Evolutionary conservation across 2,113 vertebrate genomes (phyloP), one percentile per base, ranked within the genome.

Genomic region (Periophthalmodon schlosseri): DNA sequence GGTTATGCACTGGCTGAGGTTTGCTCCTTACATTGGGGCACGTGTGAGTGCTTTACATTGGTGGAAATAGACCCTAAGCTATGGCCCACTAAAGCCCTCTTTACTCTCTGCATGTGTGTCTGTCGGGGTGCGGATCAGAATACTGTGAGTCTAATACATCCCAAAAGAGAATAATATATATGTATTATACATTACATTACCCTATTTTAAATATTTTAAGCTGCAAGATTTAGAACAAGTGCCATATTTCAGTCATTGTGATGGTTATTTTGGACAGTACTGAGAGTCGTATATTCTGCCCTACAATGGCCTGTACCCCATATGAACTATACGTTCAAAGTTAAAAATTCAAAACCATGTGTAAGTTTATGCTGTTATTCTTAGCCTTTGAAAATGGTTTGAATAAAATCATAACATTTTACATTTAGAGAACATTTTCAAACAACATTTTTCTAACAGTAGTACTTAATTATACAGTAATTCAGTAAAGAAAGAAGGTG

Each of bases 1-100:
- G 1, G 61, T 92, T 89, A 86, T 67, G 69, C 70, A 21, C 81
- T 77, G 77, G 89, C 83, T 84, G 73, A 83, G 68, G 68, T 70
- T 70, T 79, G 86, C 83, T 71, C 74, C 77, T 87, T 58, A 82
- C 86, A 86, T 74, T 73, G 77, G 82, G 76, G 79, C 81, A 80
- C 33, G 57, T 78, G 87, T 81, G 79, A 83, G 61, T 76, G 78
- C 74, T 84, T 81, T 85, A 86, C 84, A 72, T 71, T 79, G 20
- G 57, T 58, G 79, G 82, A 90, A 87, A 89, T 86, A 80, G 82
- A 83, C 56, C 44, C 73, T 72, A 77, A 88, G 76, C 70, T 63
- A 67, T 84, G 11, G 69, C 76, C 82, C 72, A 64, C 79, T 80
- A 84, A 89, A 84, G 50, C 73, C 70, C 74, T 81, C 79, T 81